Conservation (phyloP, 64 coral and sea anemone species). For the Orbicella faveolata region DNA sequence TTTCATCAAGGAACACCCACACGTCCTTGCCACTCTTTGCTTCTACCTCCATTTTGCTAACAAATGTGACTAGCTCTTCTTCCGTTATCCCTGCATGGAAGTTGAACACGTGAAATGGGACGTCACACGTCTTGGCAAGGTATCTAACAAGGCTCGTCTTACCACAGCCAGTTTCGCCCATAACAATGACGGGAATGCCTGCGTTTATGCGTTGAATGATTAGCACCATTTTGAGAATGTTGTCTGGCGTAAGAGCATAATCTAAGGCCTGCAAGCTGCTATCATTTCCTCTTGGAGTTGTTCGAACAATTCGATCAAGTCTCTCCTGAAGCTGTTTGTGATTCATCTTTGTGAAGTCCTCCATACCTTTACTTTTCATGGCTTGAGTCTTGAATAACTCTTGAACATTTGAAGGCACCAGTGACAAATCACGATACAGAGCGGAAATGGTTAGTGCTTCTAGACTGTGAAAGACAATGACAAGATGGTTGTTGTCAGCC, state of each 20-base stretch:
- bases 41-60: slow-evolving; percentile 19
- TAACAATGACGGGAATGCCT: slow-evolving; percentile 71
- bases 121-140: slow-evolving; percentile 56
- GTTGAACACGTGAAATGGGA: slow-evolving; percentile 52
- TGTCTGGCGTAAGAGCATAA: slow-evolving; percentile 94
- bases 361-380: neutral
- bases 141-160: slow-evolving; percentile 73
- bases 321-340: slow-evolving; percentile 52
- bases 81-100: slow-evolving; percentile 70
- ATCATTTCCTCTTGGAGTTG: slow-evolving; percentile 17
- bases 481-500: slow-evolving; percentile 76
- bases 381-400: slow-evolving; percentile 70
- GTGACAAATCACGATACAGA: slow-evolving; percentile 49
- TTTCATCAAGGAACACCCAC: slow-evolving; percentile 88
- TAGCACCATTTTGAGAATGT: slow-evolving; percentile 88
- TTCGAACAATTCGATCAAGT: slow-evolving; percentile 54
- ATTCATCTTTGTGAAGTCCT: slow-evolving; percentile 48
- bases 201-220: slow-evolving; percentile 88
- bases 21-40: slow-evolving; percentile 24
- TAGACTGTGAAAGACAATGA: slow-evolving; percentile 67
- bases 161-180: slow-evolving; percentile 84
- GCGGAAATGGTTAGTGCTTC: slow-evolving; percentile 68
- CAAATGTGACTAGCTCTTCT: slow-evolving; percentile 40
- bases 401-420: slow-evolving; percentile 64
- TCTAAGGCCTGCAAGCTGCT: neutral